These are phyloP conservation scores for Ophion costatus DNA, from an alignment of 2,888 invertebrate genomes.

Conservation along the genomic window DNA sequence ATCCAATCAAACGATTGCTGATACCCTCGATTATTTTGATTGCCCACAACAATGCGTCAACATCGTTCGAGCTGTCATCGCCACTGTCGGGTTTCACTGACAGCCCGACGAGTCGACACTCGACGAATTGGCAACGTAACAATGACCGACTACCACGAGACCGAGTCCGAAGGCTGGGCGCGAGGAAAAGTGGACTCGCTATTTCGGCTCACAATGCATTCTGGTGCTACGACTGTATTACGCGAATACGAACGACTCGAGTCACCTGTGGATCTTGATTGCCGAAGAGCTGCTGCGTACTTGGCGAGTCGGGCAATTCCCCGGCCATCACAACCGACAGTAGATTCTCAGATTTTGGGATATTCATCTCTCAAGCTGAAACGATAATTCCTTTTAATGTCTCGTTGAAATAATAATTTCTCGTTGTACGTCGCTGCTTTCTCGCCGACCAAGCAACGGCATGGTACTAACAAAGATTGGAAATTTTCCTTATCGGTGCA, in stretches of 20 bases:
- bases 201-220: conserved; percentile 26
- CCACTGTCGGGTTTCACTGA: conserved; percentile 1
- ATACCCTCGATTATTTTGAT: background rate
- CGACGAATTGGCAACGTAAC: conserved; percentile 36
- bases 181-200: background rate
- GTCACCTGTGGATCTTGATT: conserved; percentile 79
- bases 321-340: conserved; percentile 75
- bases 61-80: conserved; percentile 2
- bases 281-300: conserved; percentile 76
- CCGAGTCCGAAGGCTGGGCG: conserved; percentile 46
- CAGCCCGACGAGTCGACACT: conserved; percentile 21
- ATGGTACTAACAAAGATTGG: background rate
- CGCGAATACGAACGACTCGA: conserved; percentile 28
- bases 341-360: conserved; percentile 76
- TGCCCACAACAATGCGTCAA: conserved; percentile 2
- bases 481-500: background rate
- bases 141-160: conserved; percentile 30
- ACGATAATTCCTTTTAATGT: background rate
- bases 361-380: conserved; percentile 74
- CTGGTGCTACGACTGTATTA: background rate
- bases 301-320: conserved; percentile 74
- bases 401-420: background rate
- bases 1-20: background rate
- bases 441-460: background rate
- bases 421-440: background rate